Percentiles rank a stretch among this genome's conserved stretches.
Conservation (phyloP, 2,113 vertebrate species). For the Otocyon megalotis region DNA sequence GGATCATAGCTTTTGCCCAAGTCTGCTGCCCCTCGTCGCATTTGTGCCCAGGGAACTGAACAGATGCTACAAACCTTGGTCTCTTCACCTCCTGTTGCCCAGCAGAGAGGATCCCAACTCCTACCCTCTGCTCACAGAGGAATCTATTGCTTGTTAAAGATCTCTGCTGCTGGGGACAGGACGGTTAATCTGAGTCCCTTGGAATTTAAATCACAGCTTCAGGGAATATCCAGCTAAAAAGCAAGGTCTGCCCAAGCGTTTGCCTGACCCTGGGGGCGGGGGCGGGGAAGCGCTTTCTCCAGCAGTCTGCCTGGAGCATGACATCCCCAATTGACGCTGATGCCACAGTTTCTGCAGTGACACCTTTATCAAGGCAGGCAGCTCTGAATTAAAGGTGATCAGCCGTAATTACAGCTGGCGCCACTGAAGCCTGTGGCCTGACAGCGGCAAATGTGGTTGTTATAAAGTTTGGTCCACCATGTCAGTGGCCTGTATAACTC, state of each 20-base stretch:
- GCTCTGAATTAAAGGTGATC: constrained; percentile 91
- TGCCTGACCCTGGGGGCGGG: constrained; percentile 25
- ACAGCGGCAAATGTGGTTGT: constrained; percentile 89
- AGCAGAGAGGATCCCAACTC: constrained; percentile 7
- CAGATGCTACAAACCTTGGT: background rate
- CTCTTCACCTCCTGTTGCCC: background rate
- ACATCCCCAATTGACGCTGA: constrained; percentile 84
- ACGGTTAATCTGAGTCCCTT: constrained; percentile 7
- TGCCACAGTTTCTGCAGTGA: constrained; percentile 84
- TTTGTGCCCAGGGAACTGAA: background rate
- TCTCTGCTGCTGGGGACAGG: constrained; percentile 5
- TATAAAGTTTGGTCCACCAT: constrained; percentile 89
- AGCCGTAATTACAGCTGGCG: constrained; percentile 91
- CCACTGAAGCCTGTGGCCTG: constrained; percentile 87
- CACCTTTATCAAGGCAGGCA: constrained; percentile 89
- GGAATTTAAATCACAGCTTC: constrained; percentile 61
- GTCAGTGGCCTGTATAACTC: constrained; percentile 91
- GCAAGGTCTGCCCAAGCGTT: background rate
- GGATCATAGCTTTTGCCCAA: constrained; percentile 59
- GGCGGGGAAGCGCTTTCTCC: background rate
- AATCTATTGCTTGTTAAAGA: constrained; percentile 33
- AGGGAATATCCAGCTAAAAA: constrained; percentile 60
- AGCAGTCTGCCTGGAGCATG: constrained; percentile 76
- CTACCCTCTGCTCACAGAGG: constrained; percentile 6
- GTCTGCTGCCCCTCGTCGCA: background rate